Evolutionary conservation across 2,888 invertebrate genomes (phyloP).

Genomic region (Coremacera marginata): DNA sequence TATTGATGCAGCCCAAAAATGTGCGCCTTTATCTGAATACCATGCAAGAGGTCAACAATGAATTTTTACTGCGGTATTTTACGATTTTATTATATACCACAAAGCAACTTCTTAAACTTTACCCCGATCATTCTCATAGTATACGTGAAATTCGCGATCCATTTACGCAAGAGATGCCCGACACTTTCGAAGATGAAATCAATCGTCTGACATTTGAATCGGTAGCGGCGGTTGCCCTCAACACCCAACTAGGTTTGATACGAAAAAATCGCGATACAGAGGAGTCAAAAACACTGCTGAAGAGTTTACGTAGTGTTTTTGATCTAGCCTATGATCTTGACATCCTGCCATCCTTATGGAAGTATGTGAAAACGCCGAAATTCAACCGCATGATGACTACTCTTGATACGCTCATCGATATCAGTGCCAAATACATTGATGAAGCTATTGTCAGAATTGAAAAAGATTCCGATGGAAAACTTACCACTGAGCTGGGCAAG

Average conservation of each 20-base stretch:
- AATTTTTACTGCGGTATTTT: slow-evolving; percentile 47
- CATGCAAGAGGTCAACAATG: slow-evolving; percentile 69
- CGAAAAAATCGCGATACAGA: slow-evolving; percentile 42
- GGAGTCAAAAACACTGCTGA: slow-evolving; percentile 49
- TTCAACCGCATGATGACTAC: slow-evolving; percentile 49
- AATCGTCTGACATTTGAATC: slow-evolving; percentile 73
- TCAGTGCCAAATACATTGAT: slow-evolving; percentile 58
- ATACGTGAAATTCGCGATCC: slow-evolving; percentile 56
- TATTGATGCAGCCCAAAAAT: slow-evolving; percentile 74
- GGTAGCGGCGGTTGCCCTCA: slow-evolving; percentile 61
- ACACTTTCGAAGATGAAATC: slow-evolving; percentile 70
- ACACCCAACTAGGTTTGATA: slow-evolving; percentile 57
- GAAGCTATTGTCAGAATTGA: slow-evolving; percentile 59
- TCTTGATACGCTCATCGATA: slow-evolving; percentile 48
- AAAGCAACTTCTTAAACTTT: not conserved
- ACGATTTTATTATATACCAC: not conserved
- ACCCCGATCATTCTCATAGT: slow-evolving; percentile 28
- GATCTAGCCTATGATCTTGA: slow-evolving; percentile 52
- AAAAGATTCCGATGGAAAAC: slow-evolving; percentile 54
- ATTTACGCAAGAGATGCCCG: slow-evolving; percentile 59
- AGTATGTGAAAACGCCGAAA: slow-evolving; percentile 50
- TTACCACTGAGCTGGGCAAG: slow-evolving; percentile 46
- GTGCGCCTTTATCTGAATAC: slow-evolving; percentile 70
- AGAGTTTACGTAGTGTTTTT: slow-evolving; percentile 47
- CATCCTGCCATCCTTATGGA: slow-evolving; percentile 57